Evolutionary conservation across 2,888 invertebrate species (phyloP).

Genomic region (Brenthis ino): DNA sequence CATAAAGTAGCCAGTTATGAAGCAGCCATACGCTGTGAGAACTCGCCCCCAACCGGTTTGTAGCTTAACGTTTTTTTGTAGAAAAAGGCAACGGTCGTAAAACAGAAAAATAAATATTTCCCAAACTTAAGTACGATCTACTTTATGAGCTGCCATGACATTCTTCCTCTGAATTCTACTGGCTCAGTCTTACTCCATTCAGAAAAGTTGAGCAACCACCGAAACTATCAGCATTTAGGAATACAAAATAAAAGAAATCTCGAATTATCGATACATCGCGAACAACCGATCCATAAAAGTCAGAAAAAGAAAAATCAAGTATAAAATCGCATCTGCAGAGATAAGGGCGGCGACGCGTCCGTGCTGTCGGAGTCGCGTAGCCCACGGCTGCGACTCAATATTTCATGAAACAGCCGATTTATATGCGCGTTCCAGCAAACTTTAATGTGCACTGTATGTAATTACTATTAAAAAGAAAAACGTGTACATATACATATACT

Average conservation of each 20-base stretch:
- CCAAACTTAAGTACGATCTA: slow-evolving; percentile 41
- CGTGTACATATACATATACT: slow-evolving; percentile 11
- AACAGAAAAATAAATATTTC: slow-evolving; percentile 42
- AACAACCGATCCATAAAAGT: slow-evolving; percentile 79
- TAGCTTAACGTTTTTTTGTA: slow-evolving; percentile 69
- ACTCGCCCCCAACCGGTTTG: slow-evolving; percentile 68
- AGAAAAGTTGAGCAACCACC: slow-evolving; percentile 24
- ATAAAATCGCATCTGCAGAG: slow-evolving; percentile 77
- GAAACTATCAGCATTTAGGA: slow-evolving; percentile 37
- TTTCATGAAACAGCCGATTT: slow-evolving; percentile 80
- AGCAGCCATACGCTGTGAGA: slow-evolving; percentile 64
- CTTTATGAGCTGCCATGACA: slow-evolving; percentile 38
- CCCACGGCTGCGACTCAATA: slow-evolving; percentile 76
- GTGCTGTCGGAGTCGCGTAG: slow-evolving; percentile 65
- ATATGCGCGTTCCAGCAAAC: slow-evolving; percentile 73
- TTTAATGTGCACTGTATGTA: slow-evolving; percentile 74
- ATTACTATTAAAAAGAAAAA: slow-evolving; percentile 65
- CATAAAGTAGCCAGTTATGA: slow-evolving; percentile 79
- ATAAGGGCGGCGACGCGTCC: slow-evolving; percentile 73
- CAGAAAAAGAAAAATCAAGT: slow-evolving; percentile 75
- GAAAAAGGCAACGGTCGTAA: slow-evolving; percentile 55
- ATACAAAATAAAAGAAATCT: slow-evolving; percentile 51
- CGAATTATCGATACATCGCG: slow-evolving; percentile 77
- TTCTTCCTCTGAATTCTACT: slow-evolving; percentile 23
- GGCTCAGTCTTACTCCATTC: slow-evolving; percentile 25